A percentile compares a stretch with the other conserved stretches of the same genome.
phyloP scores from a whole-genome alignment of 2,888 invertebrate species.

The Thelaira solivaga region DNA sequence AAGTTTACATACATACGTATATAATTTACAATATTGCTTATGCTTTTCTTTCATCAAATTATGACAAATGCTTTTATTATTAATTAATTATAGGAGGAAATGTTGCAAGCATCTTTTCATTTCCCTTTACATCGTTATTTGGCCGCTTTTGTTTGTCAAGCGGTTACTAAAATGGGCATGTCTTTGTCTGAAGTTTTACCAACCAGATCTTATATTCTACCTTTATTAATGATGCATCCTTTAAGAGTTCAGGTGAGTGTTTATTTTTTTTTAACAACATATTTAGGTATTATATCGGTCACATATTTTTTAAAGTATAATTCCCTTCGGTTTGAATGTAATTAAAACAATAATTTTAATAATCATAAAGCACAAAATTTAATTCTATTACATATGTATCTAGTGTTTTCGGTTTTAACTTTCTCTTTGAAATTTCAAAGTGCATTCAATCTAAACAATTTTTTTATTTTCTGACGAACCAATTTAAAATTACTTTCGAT shows the following conservation, averaged over 20 bases:
- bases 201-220: conserved; percentile 85
- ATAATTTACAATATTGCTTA: too few species aligned
- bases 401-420: too few species aligned
- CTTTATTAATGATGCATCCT: conserved; percentile 93
- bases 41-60: neutral
- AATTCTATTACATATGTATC: too few species aligned
- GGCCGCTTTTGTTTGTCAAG: conserved; percentile 90
- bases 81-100: conserved; percentile 88
- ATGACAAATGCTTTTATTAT: conserved; percentile 66
- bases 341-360: too few species aligned
- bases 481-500: too few species aligned
- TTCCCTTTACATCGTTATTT: conserved; percentile 97
- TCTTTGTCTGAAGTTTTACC: conserved; percentile 88
- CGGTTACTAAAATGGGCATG: conserved; percentile 87
- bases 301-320: too few species aligned
- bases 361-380: too few species aligned
- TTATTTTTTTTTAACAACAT: neutral
- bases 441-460: too few species aligned
- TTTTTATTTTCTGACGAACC: too few species aligned
- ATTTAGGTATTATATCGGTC: too few species aligned
- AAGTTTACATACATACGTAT: conserved; percentile 20
- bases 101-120: conserved; percentile 95
- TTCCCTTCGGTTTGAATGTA: too few species aligned
- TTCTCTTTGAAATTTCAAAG: too few species aligned
- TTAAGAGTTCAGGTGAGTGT: conserved; percentile 91